phyloP scores from a whole-genome alignment of 2,888 invertebrate genomes.

The Leptinotarsa tumamoca region DNA sequence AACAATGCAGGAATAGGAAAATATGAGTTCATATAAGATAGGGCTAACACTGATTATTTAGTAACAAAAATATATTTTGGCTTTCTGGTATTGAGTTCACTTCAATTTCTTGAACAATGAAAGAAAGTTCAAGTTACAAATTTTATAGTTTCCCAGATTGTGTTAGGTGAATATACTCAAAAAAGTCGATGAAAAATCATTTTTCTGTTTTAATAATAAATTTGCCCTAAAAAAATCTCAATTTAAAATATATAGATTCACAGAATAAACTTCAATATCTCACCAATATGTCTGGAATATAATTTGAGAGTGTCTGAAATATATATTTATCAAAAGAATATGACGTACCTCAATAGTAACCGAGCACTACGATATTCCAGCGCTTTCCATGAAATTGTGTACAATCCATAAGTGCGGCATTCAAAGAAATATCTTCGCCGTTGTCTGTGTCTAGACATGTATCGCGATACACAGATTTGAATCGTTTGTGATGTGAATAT shows the following conservation, averaged over 20 bases:
- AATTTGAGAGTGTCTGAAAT: not conserved
- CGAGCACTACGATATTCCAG: not conserved
- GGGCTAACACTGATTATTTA: no score
- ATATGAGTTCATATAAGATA: no score
- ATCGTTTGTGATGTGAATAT: not conserved
- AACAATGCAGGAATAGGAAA: no score
- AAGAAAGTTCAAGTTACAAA: no score
- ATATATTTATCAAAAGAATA: not conserved
- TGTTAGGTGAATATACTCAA: no score
- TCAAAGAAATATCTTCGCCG: not conserved
- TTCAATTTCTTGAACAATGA: no score
- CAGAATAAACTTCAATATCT: not conserved
- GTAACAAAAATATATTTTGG: no score
- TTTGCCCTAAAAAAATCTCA: no score
- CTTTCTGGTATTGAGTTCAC: no score
- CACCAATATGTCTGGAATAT: not conserved
- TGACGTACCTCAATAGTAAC: not conserved
- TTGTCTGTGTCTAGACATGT: not conserved
- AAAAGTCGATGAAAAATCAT: no score
- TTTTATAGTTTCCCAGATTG: no score
- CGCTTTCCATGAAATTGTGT: not conserved
- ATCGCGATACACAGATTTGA: slow-evolving; percentile 1
- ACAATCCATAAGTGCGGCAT: not conserved
- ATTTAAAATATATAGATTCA: not conserved
- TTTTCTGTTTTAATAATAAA: no score